These are phyloP conservation scores for Lacerta agilis DNA, from an alignment of 2,797 vertebrate species.

Conservation along the genomic window DNA sequence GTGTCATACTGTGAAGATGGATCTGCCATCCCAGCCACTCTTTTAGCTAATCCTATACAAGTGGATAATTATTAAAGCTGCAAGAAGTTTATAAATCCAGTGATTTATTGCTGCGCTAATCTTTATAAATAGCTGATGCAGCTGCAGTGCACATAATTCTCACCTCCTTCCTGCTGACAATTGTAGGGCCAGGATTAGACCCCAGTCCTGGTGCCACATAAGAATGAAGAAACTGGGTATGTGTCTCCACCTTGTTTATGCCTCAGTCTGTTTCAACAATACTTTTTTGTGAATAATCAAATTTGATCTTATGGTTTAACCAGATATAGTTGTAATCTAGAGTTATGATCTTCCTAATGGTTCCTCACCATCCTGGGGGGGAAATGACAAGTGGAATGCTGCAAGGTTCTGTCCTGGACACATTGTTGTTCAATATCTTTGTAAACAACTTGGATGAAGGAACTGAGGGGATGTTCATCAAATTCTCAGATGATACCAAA, in stretches of 20 bases:
- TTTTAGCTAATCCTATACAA: slow-evolving; percentile 48
- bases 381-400: no score
- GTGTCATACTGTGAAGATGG: slow-evolving; percentile 34
- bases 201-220: slow-evolving; percentile 9
- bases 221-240: neutral
- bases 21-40: neutral
- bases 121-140: slow-evolving; percentile 18
- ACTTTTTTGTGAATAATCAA: neutral
- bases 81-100: slow-evolving; percentile 32
- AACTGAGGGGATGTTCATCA: no score
- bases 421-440: no score
- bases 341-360: no score
- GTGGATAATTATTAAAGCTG: slow-evolving; percentile 42
- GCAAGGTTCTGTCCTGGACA: no score
- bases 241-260: neutral
- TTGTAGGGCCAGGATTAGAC: slow-evolving; percentile 13
- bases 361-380: no score
- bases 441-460: no score
- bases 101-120: slow-evolving; percentile 29
- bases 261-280: neutral
- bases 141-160: neutral
- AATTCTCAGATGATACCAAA: no score
- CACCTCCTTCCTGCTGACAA: slow-evolving; percentile 14
- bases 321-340: neutral
- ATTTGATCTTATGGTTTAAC: neutral